A percentile compares a stretch with the other conserved stretches of the same genome.
phyloP scores from a whole-genome alignment of 2,113 vertebrate species.

The Phyllostomus hastatus region DNA sequence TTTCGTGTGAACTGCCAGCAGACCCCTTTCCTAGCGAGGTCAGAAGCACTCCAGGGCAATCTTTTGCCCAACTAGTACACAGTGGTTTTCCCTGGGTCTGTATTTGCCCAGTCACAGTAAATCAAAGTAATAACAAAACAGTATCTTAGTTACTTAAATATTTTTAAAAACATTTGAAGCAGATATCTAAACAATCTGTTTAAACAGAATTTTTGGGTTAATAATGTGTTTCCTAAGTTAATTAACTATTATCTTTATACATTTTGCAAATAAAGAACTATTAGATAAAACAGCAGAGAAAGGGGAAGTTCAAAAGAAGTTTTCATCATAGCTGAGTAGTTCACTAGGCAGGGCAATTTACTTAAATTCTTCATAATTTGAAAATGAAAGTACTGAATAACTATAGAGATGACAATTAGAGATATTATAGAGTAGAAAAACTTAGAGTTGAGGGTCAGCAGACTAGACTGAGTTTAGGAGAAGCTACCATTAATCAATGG shows the following conservation, averaged over 20 bases:
- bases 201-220: neutral
- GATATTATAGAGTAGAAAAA: neutral
- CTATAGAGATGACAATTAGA: neutral
- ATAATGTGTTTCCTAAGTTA: neutral
- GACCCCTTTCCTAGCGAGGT: neutral
- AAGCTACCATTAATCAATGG: neutral
- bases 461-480: neutral
- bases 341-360: neutral
- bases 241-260: neutral
- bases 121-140: neutral
- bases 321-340: neutral
- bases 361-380: slow-evolving; percentile 13
- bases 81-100: neutral
- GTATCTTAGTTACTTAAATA: neutral
- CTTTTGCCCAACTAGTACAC: neutral
- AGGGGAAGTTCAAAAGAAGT: neutral
- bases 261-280: neutral
- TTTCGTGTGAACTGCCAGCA: neutral
- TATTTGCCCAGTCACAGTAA: neutral
- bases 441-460: neutral
- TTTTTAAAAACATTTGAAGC: neutral
- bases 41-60: neutral
- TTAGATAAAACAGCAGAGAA: neutral
- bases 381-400: neutral
- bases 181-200: neutral